These are phyloP conservation scores for Archocentrus centrarchus DNA, from an alignment of 2,113 vertebrate species.

Conservation along the genomic window DNA sequence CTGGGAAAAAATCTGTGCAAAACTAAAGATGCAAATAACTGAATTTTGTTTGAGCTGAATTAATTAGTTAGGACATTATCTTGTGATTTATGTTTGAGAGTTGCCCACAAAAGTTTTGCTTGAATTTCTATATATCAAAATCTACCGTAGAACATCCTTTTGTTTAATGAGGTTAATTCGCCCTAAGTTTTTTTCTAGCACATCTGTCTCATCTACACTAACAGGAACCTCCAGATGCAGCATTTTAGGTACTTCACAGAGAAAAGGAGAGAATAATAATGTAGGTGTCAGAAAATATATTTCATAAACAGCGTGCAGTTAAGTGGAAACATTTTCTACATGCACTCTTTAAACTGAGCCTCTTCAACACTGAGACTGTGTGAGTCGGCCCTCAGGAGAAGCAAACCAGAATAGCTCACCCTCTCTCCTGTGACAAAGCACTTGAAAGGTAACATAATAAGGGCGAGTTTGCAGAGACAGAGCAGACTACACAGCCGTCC, in stretches of 20 bases:
- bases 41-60: not conserved
- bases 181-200: not conserved
- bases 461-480: constrained; percentile 76
- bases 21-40: not conserved
- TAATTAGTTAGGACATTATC: not conserved
- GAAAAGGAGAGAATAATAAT: constrained; percentile 78
- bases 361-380: constrained; percentile 78
- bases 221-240: constrained; percentile 62
- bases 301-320: constrained; percentile 82
- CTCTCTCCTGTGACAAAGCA: constrained; percentile 80
- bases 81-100: not conserved
- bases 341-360: constrained; percentile 78
- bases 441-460: constrained; percentile 85
- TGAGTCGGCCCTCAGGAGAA: constrained; percentile 73
- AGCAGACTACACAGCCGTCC: constrained; percentile 82
- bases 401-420: constrained; percentile 73
- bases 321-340: constrained; percentile 80
- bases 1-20: not conserved
- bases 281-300: constrained; percentile 86
- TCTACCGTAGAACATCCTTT: not conserved
- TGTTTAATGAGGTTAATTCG: not conserved
- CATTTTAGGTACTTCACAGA: constrained; percentile 58
- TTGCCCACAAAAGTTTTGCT: not conserved
- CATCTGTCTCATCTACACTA: not conserved
- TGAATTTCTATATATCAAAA: not conserved